These are phyloP conservation scores for Podabrus alpinus DNA, from an alignment of 2,888 invertebrate species.

Conservation along the genomic window DNA sequence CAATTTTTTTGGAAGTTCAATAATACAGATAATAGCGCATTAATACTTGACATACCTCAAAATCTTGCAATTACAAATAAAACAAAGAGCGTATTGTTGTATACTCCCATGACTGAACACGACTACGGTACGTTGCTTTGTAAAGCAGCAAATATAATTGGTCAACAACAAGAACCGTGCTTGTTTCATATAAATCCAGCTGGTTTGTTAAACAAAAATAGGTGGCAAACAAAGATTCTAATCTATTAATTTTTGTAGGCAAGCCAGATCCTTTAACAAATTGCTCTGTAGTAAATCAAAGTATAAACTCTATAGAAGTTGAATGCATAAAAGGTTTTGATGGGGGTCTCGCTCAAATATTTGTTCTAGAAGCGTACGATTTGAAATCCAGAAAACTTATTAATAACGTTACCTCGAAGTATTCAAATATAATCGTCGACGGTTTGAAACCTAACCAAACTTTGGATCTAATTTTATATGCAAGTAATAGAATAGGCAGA, in stretches of 20 bases:
- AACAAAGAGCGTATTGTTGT: constrained; percentile 67
- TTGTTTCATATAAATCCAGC: constrained; percentile 75
- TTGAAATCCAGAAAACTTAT: constrained; percentile 59
- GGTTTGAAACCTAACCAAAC: constrained; percentile 70
- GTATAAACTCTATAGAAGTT: constrained; percentile 70
- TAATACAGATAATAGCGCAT: constrained; percentile 62
- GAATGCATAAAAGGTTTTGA: constrained; percentile 78
- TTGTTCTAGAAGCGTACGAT: constrained; percentile 72
- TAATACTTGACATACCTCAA: constrained; percentile 69
- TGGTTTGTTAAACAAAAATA: constrained; percentile 54
- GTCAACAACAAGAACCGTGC: constrained; percentile 73
- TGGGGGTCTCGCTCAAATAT: constrained; percentile 76
- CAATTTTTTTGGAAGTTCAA: constrained; percentile 78
- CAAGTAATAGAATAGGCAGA: constrained; percentile 73
- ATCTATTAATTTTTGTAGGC: constrained; percentile 55
- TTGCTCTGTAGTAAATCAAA: constrained; percentile 75
- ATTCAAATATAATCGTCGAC: constrained; percentile 68
- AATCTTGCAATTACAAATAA: constrained; percentile 65
- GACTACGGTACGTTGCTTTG: constrained; percentile 77
- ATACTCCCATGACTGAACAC: constrained; percentile 71
- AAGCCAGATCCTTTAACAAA: constrained; percentile 75
- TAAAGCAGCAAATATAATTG: constrained; percentile 75
- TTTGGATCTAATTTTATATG: constrained; percentile 70
- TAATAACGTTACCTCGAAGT: constrained; percentile 61
- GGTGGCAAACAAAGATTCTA: constrained; percentile 20